Base-by-base conservation (phyloP, 1,140 invertebrate species). In the Centruroides vittatus region DNA sequence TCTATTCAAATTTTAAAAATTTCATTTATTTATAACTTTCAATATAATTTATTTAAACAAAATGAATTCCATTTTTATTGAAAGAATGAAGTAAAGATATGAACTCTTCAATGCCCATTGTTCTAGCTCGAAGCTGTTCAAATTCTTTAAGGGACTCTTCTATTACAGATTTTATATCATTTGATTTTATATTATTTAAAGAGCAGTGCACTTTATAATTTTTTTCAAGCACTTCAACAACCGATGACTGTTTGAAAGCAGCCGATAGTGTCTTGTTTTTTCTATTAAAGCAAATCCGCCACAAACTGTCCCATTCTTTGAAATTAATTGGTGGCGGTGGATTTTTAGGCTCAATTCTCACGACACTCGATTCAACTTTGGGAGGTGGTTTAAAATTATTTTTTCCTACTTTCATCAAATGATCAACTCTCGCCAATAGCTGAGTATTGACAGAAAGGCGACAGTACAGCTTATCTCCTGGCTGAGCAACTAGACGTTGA, bases 301-400 rank as follows among this genome's bases (percentile, higher is more conserved):
- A 89, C 13, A 99, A 75, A 8, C 93, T 93, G 81, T 99, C 96
- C 95, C 94, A 99, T 79, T 98, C 94, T 67, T 85, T 84, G 74
- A 93, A 99, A 74, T 96, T 93, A 36, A 99, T 89, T 10, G 90
- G 84, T 36, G 95, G 95, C 47, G 93, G 90, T 55, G 96, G 97
- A 79, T 95, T 95, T 71, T 85, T 83, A 5, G 95, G 96, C 74
- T 99, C 95, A 72, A 99, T 85, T 70, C 97, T 79, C 0, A 99
- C 93, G n/a, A 99, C 96, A 78, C 86, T 91, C 0, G 94, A 98
- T 76, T 99, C 97, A 0, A 99, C 93, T 80, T 95, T 98, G 47
- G 96, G 96, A 49, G 97, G 96, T 50, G 97, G 97, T 66, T 86
- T 81, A 70, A 99, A 99, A 76, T 99, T 99, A 76, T 98, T 98